Evolutionary conservation across 2,888 invertebrate species (phyloP), one percentile per base, ranked within the genome.

Genomic region (Thereva unica): DNA sequence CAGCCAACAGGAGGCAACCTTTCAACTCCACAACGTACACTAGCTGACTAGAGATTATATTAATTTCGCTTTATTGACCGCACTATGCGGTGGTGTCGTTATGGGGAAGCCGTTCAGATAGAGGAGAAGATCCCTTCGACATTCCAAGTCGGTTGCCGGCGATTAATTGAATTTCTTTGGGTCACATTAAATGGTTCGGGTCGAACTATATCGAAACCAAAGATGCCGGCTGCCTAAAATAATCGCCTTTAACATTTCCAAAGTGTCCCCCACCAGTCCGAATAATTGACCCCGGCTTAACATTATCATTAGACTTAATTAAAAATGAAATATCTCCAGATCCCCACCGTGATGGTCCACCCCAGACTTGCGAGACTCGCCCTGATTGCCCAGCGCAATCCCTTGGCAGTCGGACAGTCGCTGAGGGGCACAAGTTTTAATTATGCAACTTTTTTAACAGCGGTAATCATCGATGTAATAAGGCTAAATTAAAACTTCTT

Each of bases 251-350:
- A 61, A 50, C 50, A 34, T 41, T 41, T 40, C 37, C 50, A 35
- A 12, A 50, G 23, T 61, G 49, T 45, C n/a, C 50, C 34, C 41
- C 40, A 2, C 23, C 23, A n/a, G 23, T 61, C 50, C 34, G 38
- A 50, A n/a, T 37, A 50, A 50, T 59, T 61, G 61, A 61, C 61
- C 61, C 41, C 49, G 23, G 45, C 50, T 61, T 50, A 61, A 41
- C 61, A 61, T 49, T 50, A 63, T 37, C 50, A 47, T 67, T 67
- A 38, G 50, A 67, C 63, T 59, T 67, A 67, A 67, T 67, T 67
- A 67, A 67, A 52, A 59, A 61, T 54, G 64, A 67, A 67, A 67
- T 67, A 64, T 50, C 23, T 23, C 23, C 23, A 23, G 23, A 23
- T 23, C 23, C 23, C 23, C 23, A 23, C 23, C 23, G 23, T 23